Base-by-base conservation (phyloP, 2,888 invertebrate species). In the Galeruca laticollis region DNA sequence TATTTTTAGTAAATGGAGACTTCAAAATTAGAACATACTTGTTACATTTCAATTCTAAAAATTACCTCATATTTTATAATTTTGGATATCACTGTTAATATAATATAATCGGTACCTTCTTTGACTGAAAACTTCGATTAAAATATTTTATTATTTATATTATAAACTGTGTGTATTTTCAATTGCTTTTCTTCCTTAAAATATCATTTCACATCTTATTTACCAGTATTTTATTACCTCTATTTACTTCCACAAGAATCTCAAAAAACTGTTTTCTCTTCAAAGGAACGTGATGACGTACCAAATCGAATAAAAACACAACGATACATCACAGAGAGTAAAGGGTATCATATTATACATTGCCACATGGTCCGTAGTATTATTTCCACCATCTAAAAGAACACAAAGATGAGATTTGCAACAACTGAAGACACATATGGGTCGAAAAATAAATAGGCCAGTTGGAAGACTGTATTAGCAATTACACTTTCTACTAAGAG, bases 311-410 rank as follows among this genome's bases (percentile, higher is more conserved):
- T 63, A 52, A 63, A 63, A 63, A 63, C 40, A 52, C 37, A 62
- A 52, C 62, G 56, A 62, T 35, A 52, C 60, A 47, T 33, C 21
- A 54, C 35, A 35, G 56, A 56, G 18, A 57, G 37, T 63, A 63
- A 54, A 54, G 54, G 54, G 37, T 52, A 54, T 63, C 54, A 63
- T 63, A 63, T 63, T 54, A 54, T 40, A 52, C 35, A 40, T 63
- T 31, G 21, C n/a, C 51, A 33, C 51, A 5, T 26, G 68, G 43
- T 60, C 65, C 66, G 74, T 67, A 71, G 21, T 51, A 20, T 59
- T 65, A 57, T 65, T 37, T 65, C 21, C 65, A 65, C 43, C 26
- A 47, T 35, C 35, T 9, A 2, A 43, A 15, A 21, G 64, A 64
- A 40, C 13, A 57, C 31, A 57, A 35, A 57, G 56, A 60, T 40